These are phyloP conservation scores for Aradophagus sp. DNA, from an alignment of 1,140 invertebrate species.

Conservation along the genomic window DNA sequence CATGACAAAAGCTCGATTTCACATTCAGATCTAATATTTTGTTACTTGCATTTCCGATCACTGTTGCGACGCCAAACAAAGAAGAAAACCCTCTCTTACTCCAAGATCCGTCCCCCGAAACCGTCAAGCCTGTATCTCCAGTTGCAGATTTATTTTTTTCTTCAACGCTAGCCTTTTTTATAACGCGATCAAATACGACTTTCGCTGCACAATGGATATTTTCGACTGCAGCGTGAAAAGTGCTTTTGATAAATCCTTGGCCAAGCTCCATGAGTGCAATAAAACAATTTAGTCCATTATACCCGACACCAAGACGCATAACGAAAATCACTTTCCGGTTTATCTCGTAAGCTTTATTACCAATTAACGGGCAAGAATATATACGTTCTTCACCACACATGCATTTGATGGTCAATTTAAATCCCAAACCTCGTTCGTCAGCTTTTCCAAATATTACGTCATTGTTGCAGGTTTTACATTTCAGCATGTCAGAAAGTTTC, in stretches of 20 bases:
- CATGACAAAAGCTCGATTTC: no score
- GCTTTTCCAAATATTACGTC: conserved; percentile 34
- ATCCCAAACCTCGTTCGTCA: conserved; percentile 33
- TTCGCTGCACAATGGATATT: conserved; percentile 24
- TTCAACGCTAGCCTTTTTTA: neutral
- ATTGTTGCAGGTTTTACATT: conserved; percentile 41
- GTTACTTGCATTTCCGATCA: no score
- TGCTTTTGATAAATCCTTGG: conserved; percentile 5
- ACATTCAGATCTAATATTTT: no score
- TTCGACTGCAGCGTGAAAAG: conserved; percentile 20
- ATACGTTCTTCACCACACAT: conserved; percentile 29
- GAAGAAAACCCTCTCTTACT: no score
- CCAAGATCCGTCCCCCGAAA: no score
- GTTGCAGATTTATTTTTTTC: conserved; percentile 1
- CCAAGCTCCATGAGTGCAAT: conserved; percentile 36
- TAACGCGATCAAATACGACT: conserved; percentile 1
- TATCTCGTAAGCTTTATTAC: conserved; percentile 18
- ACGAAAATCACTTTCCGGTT: conserved; percentile 27
- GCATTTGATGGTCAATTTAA: conserved; percentile 39
- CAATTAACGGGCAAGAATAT: conserved; percentile 22
- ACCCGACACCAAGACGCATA: conserved; percentile 35
- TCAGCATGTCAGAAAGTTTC: conserved; percentile 24
- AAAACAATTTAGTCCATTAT: conserved; percentile 24
- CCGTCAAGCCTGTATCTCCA: no score
- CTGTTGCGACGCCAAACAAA: no score